Evolutionary conservation across 2,113 vertebrate genomes (phyloP), one percentile per base, ranked within the genome.

Genomic region (Okapia johnstoni): DNA sequence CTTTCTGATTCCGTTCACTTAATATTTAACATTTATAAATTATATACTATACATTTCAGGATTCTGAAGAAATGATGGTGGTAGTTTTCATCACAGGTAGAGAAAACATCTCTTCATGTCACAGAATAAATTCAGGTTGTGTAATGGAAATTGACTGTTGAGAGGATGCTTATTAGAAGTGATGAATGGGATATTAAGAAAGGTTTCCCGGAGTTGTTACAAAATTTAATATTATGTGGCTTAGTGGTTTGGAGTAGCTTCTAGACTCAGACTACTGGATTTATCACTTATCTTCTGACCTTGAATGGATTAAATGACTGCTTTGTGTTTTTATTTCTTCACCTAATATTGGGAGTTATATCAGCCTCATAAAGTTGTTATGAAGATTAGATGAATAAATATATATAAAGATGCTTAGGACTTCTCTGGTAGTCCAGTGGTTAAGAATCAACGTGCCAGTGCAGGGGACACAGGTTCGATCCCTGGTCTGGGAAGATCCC

Each of bases 301-400:
- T 63, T 83, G 33, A 57, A n/a, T 55, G 81, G 33, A 88, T 91
- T 46, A 76, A 36, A 52, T 66, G 54, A 94, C 54, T 88, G 36
- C 26, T 58, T 94, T 88, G 54, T 90, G 46, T 52, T 96, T 95
- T 88, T 21, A 85, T 91, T 94, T 93, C 19, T 21, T 96, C 55
- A 43, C 63, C 33, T 96, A 73, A 63, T 83, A 43, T 23, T 88
- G 19, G 50, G 54, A 36, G 55, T 92, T 79, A 17, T 80, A 94
- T 12, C 30, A 43, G 73, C 21, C 6, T 96, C 36, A 81, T 89
- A 61, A 96, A 46, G 43, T 90, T 90, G 33, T 80, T 94, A 52
- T 5, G 25, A 97, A 48, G 36, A 77, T 97, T 80, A 80, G 73
- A 30, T 40, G 11, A 87, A 54, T 76, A 93, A 94, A 57, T 91